Base-by-base conservation (phyloP, 2,113 vertebrate species). In the Malaclemys terrapin region DNA sequence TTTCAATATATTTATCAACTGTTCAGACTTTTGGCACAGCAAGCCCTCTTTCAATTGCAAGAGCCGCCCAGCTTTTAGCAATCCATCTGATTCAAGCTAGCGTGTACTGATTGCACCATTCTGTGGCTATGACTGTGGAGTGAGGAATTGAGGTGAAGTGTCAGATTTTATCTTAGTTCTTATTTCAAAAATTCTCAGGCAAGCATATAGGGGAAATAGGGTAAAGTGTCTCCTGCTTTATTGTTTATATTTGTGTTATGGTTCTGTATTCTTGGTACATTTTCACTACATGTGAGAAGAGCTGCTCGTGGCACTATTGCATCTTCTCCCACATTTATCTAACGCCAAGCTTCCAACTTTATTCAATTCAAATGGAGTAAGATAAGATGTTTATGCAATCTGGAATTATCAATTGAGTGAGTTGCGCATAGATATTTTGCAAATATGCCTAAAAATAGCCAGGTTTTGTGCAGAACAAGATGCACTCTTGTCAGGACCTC, bases 111-210 rank as follows among this genome's bases (percentile, higher is more conserved):
- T 97, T 97, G 94, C 97, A 17, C 83, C 94, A 97, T 12, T 87
- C n/a, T 96, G 92, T 88, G 94, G 88, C 92, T 93, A 80, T 42
- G 79, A 85, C 29, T 93, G 81, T 83, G 92, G 88, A 29, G 31
- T 65, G 88, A 97, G 50, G 59, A 96, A 95, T 69, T 38, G 53
- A 95, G 94, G 93, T 94, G 88, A 97, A 22, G 72, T 96, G 96
- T 97, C 92, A 96, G 97, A 97, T 97, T 93, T 92, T 96, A 97
- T 97, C 96, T 65, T 25, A 0, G 90, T 93, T 97, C 96, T 96
- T 95, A 96, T 95, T 94, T 92, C 89, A 95, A 89, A 94, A 94
- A 94, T 95, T 96, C 96, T 89, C 96, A 96, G 95, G 92, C 88
- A 93, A 89, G 82, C 5, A 4, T 78, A 95, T 1, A 22, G 75